These are phyloP conservation scores for Vireo griseus DNA, from an alignment of 2,797 vertebrate species.

Conservation along the genomic window DNA sequence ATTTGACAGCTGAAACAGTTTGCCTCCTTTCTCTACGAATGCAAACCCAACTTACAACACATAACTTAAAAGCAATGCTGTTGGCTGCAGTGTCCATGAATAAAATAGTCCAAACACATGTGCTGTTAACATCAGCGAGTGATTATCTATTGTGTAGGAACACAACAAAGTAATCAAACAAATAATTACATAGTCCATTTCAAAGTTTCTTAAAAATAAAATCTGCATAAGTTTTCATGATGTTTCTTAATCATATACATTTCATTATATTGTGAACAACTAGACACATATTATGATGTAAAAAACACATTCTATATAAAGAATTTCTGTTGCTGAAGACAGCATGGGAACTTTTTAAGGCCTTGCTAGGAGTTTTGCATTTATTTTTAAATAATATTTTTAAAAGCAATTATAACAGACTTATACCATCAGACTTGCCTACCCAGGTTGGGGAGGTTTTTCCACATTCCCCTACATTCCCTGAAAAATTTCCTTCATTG, in stretches of 20 bases:
- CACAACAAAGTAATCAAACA: background rate
- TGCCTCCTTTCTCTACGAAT: background rate
- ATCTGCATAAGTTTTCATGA: background rate
- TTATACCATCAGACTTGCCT: background rate
- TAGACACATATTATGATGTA: background rate
- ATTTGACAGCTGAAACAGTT: background rate
- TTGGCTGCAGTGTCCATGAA: background rate
- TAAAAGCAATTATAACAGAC: background rate
- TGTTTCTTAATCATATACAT: background rate
- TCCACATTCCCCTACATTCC: fast-evolving
- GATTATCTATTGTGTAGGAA: background rate
- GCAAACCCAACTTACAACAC: background rate
- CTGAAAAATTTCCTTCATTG: background rate
- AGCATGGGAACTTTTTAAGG: background rate
- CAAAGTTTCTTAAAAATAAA: background rate
- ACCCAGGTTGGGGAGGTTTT: fast-evolving
- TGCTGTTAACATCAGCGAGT: background rate
- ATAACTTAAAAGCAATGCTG: background rate
- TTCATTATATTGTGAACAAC: background rate
- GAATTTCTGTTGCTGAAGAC: background rate
- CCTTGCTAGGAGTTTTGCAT: fast-evolving
- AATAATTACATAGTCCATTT: background rate
- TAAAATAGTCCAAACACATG: background rate
- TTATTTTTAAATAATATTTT: background rate
- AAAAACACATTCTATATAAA: background rate